Conservation (phyloP, 1,140 invertebrate species). For the Musca domestica region DNA sequence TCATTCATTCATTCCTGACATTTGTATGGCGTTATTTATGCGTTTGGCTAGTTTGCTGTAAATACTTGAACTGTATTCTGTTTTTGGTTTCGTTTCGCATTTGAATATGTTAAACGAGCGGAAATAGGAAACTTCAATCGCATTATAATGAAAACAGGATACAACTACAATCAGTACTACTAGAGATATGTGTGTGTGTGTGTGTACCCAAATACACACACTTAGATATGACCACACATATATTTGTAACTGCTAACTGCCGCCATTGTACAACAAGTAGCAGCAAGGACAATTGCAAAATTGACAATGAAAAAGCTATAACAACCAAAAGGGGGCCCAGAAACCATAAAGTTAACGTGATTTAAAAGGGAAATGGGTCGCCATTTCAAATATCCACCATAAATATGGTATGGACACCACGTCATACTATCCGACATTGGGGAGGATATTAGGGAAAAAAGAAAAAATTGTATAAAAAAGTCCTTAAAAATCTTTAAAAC, state of each 20-base stretch:
- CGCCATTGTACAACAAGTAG: slow-evolving; percentile 3
- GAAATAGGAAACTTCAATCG: slow-evolving; percentile 21
- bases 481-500: too few species aligned
- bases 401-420: too few species aligned
- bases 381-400: too few species aligned
- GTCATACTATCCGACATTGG: too few species aligned
- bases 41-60: too few species aligned
- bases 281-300: slow-evolving; percentile 19
- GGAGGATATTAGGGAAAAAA: too few species aligned
- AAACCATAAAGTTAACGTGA: slow-evolving; percentile 18
- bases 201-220: neutral
- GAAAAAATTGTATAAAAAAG: too few species aligned
- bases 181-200: neutral
- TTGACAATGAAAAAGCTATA: slow-evolving; percentile 2
- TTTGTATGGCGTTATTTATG: too few species aligned
- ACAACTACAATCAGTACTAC: neutral
- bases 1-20: too few species aligned
- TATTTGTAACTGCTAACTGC: neutral
- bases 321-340: neutral
- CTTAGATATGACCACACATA: neutral
- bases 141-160: slow-evolving; percentile 14
- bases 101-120: slow-evolving; percentile 5
- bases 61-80: too few species aligned
- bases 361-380: neutral
- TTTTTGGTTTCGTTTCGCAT: too few species aligned